phyloP scores from a whole-genome alignment of 2,797 vertebrate species.

The Lophotriccus pileatus region DNA sequence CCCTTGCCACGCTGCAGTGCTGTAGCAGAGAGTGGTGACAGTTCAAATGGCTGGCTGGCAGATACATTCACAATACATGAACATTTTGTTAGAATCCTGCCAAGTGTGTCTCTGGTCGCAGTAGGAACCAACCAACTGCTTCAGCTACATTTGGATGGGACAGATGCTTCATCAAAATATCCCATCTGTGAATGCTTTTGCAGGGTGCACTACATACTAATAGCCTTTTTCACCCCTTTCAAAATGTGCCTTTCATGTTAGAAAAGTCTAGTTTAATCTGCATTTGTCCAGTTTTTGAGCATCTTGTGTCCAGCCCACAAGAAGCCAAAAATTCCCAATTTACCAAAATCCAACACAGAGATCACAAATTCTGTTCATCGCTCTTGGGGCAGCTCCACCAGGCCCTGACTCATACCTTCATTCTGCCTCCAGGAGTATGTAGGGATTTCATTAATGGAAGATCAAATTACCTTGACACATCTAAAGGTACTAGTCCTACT shows the following conservation, averaged over 20 bases:
- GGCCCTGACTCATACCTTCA: not conserved
- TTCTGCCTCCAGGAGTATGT: not conserved
- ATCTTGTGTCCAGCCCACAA: not conserved
- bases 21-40: not conserved
- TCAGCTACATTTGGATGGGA: slow-evolving; percentile 36
- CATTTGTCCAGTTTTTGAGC: not conserved
- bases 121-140: slow-evolving; percentile 41
- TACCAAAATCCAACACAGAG: not conserved
- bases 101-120: slow-evolving; percentile 52
- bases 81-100: slow-evolving; percentile 37
- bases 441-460: not conserved
- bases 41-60: slow-evolving; percentile 44
- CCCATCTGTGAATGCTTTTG: slow-evolving; percentile 47
- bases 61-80: slow-evolving; percentile 36
- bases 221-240: not conserved
- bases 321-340: not conserved
- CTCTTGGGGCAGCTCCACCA: not conserved
- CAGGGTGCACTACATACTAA: not conserved
- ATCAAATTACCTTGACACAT: not conserved
- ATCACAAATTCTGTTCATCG: not conserved
- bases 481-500: not conserved
- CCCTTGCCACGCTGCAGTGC: not conserved
- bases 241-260: not conserved
- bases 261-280: not conserved
- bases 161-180: slow-evolving; percentile 55